Evolutionary conservation across 2,113 vertebrate genomes (phyloP).

Genomic region (Oncorhynchus clarkii): DNA sequence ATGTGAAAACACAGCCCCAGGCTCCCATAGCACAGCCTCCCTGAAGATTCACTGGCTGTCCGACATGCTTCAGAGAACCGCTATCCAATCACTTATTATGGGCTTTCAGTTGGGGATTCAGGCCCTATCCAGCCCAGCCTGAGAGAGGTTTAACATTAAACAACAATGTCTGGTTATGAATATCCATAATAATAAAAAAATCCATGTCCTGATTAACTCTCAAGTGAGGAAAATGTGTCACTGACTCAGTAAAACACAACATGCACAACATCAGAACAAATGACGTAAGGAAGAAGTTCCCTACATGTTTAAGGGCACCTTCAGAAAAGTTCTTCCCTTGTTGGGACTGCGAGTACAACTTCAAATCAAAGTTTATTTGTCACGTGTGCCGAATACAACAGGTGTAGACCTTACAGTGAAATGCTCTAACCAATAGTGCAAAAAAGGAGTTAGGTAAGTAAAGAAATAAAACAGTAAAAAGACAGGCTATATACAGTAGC

Average conservation of each 20-base stretch:
- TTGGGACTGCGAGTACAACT: too few species aligned
- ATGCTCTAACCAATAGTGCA: too few species aligned
- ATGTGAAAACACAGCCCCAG: slow-evolving; percentile 8
- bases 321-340: neutral
- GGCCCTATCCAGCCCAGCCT: slow-evolving; percentile 10
- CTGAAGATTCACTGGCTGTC: slow-evolving; percentile 27
- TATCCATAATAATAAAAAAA: too few species aligned
- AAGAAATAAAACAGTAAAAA: too few species aligned
- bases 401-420: too few species aligned
- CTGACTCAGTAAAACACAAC: neutral
- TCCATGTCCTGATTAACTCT: neutral
- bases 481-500: too few species aligned
- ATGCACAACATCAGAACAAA: neutral
- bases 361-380: too few species aligned
- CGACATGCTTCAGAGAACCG: slow-evolving; percentile 36
- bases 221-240: slow-evolving; percentile 8
- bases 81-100: slow-evolving; percentile 25
- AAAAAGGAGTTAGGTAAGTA: too few species aligned
- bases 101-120: slow-evolving; percentile 25
- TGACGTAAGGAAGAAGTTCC: neutral
- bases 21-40: slow-evolving; percentile 17
- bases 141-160: neutral
- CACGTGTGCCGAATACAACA: too few species aligned
- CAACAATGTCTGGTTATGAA: neutral
- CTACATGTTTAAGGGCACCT: neutral